phyloP scores from a whole-genome alignment of 2,888 invertebrate species.

The Odontocerum albicorne region DNA sequence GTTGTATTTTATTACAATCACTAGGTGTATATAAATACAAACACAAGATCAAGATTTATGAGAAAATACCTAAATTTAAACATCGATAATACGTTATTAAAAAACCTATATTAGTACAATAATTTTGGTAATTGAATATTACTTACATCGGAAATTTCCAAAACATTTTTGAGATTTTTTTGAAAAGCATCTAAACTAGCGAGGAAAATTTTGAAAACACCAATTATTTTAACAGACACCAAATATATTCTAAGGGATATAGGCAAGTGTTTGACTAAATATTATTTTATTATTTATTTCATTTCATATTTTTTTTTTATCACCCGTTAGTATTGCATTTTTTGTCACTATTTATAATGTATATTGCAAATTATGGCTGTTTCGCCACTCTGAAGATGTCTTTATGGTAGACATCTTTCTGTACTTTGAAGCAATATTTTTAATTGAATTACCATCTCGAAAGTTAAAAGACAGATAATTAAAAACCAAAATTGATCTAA shows the following conservation, averaged over 20 bases:
- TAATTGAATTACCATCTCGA: no score
- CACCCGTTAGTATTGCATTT: constrained; percentile 38
- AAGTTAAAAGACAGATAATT: no score
- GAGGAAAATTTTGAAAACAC: constrained; percentile 35
- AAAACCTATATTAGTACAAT: constrained; percentile 29
- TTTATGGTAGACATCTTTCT: no score
- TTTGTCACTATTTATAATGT: constrained; percentile 32
- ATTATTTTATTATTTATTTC: constrained; percentile 20
- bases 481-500: no score
- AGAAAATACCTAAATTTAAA: constrained; percentile 31
- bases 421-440: no score
- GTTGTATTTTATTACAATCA: no score
- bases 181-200: constrained; percentile 36
- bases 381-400: no score
- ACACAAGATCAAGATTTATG: constrained; percentile 25
- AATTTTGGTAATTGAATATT: constrained; percentile 28
- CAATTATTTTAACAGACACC: constrained; percentile 36
- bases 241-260: constrained; percentile 30
- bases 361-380: constrained; percentile 31
- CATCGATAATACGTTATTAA: constrained; percentile 25
- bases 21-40: constrained; percentile 14
- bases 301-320: constrained; percentile 32
- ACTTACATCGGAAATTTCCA: constrained; percentile 25
- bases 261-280: constrained; percentile 31
- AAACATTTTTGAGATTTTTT: constrained; percentile 28